phyloP scores from a whole-genome alignment of 2,888 invertebrate genomes.

The Troides oblongomaculatus region DNA sequence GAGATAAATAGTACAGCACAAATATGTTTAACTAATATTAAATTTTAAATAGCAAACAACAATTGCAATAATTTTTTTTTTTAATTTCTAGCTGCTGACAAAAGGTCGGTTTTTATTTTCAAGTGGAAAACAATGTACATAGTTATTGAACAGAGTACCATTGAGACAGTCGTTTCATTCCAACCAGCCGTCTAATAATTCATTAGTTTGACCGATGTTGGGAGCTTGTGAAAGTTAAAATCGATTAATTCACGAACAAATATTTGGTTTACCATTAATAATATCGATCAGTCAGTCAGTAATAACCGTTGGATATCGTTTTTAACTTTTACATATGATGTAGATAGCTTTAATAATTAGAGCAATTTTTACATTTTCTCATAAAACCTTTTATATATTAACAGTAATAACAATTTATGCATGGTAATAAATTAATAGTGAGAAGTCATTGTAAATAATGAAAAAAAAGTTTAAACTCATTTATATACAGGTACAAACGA shows the following conservation, averaged over 20 bases:
- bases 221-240: conserved; percentile 50
- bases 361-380: no score
- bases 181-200: conserved; percentile 38
- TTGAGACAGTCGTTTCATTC: conserved; percentile 14
- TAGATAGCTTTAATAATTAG: background rate
- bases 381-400: no score
- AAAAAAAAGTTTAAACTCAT: no score
- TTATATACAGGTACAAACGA: no score
- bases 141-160: conserved; percentile 8
- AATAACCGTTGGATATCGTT: conserved; percentile 15
- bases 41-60: no score
- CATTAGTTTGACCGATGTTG: conserved; percentile 43
- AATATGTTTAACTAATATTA: no score
- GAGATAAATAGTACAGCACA: no score
- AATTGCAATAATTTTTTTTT: no score
- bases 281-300: background rate
- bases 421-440: no score
- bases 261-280: conserved; percentile 29
- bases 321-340: background rate
- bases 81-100: no score
- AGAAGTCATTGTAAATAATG: no score
- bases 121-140: conserved; percentile 5
- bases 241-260: conserved; percentile 45
- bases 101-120: background rate
- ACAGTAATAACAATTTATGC: no score